Base-by-base conservation (phyloP, 2,113 vertebrate genomes). In the Phoenicopterus ruber region DNA sequence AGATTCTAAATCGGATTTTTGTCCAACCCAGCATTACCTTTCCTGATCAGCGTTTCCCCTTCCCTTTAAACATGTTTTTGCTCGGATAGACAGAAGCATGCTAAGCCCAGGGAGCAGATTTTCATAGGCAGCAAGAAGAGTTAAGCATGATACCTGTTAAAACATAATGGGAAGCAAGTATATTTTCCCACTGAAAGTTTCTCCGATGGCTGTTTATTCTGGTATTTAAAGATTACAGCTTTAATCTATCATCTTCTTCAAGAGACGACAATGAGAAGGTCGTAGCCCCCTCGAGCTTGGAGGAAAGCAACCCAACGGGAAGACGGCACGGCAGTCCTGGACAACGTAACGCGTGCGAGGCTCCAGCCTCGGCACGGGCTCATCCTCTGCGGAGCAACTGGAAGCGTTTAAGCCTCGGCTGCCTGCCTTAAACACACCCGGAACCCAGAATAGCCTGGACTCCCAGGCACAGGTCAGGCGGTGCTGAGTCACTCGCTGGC, bases 401-500 rank as follows among this genome's bases (percentile, higher is more conserved):
- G 66, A 26, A 83, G 54, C 6, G 6, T 91, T 86, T 40, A 44
- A 70, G 31, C 49, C 62, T 40, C 28, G 70, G 72, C 89, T 49
- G 96, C 58, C 46, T 26, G 65, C 76, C 83, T 61, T 25, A 31
- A 89, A 73, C 87, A 81, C 82, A 47, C 6, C 67, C 72, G 18
- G 7, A 29, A 28, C 86, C 93, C 38, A 93, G 90, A 96, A 96
- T 94, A 96, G 93, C 58, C 83, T 6, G 54, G 78, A 3, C 84
- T 89, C 38, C 72, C 8, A 73, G 92, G 85, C 82, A 47, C 70
- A 34, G 93, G 93, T 94, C 96, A 95, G 96, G 93, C 89, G 93
- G 58, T 89, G 96, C 95, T 96, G 95, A 97, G 87, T 97, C 95
- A 96, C 95, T 83, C 5, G 89, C 93, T 94, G 96, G 96, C 95